phyloP scores from a whole-genome alignment of 2,888 invertebrate genomes.

The Aromia moschata region DNA sequence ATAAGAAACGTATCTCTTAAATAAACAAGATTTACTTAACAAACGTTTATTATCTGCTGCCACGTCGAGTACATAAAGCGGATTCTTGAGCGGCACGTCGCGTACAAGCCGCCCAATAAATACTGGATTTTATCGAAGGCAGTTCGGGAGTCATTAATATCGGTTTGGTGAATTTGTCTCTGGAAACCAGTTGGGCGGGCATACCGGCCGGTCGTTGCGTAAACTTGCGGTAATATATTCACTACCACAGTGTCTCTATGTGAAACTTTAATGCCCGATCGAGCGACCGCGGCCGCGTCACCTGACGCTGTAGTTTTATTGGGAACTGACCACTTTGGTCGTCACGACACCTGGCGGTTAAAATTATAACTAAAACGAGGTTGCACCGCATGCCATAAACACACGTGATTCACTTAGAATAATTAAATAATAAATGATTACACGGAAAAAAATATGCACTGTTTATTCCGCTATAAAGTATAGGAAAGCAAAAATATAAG shows the following conservation, averaged over 20 bases:
- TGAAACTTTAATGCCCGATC: conserved; percentile 10
- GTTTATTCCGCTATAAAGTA: too few relatives aligned
- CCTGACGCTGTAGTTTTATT: conserved; percentile 10
- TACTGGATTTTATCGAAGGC: conserved; percentile 8
- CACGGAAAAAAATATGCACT: too few relatives aligned
- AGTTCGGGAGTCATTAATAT: conserved; percentile 10
- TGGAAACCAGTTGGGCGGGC: conserved; percentile 12
- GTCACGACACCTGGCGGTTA: too few relatives aligned
- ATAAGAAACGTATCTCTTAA: too few relatives aligned
- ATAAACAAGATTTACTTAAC: too few relatives aligned
- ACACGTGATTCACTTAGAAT: too few relatives aligned
- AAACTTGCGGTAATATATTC: conserved; percentile 17
- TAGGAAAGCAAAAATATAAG: too few relatives aligned
- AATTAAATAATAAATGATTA: too few relatives aligned
- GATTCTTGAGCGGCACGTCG: too few relatives aligned
- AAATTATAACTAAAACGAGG: too few relatives aligned
- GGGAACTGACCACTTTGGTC: too few relatives aligned
- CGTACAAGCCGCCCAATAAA: conserved; percentile 11
- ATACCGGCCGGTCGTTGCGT: conserved; percentile 9
- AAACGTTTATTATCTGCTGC: not conserved
- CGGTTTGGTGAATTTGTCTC: conserved; percentile 12
- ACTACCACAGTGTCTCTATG: conserved; percentile 5
- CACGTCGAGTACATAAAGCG: not conserved
- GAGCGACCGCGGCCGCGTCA: not conserved
- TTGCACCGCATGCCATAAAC: too few relatives aligned